These are phyloP conservation scores for Proctacanthus coquilletti DNA, from an alignment of 1,140 invertebrate species.

Conservation along the genomic window DNA sequence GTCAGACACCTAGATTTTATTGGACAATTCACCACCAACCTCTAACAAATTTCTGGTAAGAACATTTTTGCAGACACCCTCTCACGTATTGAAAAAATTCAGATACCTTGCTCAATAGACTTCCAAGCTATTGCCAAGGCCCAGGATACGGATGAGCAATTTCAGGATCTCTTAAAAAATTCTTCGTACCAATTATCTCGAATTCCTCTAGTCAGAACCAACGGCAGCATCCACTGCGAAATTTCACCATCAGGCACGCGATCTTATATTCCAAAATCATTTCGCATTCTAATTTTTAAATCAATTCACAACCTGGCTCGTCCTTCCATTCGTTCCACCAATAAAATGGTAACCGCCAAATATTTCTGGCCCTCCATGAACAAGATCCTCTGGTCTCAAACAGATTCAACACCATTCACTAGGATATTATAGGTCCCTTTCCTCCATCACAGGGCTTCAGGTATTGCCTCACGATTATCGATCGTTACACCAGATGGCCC, in stretches of 20 bases:
- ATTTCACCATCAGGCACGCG: conserved; percentile 4
- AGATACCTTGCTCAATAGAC: conserved; percentile 4
- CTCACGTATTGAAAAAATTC: conserved; percentile 12
- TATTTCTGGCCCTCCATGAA: conserved; percentile 22
- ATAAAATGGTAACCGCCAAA: conserved; percentile 8
- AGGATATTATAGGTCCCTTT: conserved; percentile 23
- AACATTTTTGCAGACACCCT: conserved; percentile 20
- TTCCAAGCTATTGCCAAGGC: conserved; percentile 7
- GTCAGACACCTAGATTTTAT: conserved; percentile 21
- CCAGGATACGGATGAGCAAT: conserved; percentile 9
- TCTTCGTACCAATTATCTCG: not conserved
- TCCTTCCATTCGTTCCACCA: conserved; percentile 11
- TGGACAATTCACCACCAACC: conserved; percentile 22
- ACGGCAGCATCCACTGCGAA: conserved; percentile 1
- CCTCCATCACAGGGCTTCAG: conserved; percentile 1
- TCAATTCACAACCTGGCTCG: conserved; percentile 15
- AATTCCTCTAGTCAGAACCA: not conserved
- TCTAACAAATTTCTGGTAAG: conserved; percentile 14
- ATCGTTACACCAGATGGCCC: conserved; percentile 17
- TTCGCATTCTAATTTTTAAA: conserved; percentile 14
- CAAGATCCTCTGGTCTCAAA: conserved; percentile 7
- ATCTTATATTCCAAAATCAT: conserved; percentile 13
- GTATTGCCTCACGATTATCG: conserved; percentile 14
- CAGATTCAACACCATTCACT: conserved; percentile 12
- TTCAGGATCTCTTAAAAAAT: not conserved